Evolutionary conservation across 35 echinoderm and acorn worm species (phyloP).

Genomic region (Amphiura filiformis): DNA sequence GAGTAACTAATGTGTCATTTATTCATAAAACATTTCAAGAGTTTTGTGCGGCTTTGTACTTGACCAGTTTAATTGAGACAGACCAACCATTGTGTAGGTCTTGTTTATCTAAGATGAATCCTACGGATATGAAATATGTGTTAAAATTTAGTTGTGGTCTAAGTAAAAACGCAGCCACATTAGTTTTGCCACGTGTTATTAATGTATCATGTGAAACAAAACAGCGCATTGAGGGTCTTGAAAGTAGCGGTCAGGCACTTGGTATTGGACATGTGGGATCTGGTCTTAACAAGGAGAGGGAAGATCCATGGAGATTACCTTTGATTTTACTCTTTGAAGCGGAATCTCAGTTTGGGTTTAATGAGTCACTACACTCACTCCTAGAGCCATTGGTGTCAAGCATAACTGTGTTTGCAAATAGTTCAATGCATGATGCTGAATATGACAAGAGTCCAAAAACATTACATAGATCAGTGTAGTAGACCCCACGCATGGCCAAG

Average conservation of each 20-base stretch:
- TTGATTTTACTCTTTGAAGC: slow-evolving; percentile 4
- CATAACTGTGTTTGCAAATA: background rate
- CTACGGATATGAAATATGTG: background rate
- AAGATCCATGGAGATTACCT: background rate
- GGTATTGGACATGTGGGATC: too few species aligned
- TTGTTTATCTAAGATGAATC: background rate
- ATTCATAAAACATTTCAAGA: slow-evolving; percentile 3
- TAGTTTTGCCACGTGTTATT: background rate
- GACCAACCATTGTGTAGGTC: background rate
- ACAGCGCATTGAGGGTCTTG: background rate
- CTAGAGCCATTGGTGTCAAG: background rate
- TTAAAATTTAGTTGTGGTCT: background rate
- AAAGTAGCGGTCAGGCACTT: background rate
- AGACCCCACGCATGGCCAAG: background rate
- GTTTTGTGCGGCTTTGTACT: background rate
- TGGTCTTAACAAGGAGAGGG: too few species aligned
- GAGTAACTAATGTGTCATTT: background rate
- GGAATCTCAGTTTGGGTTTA: background rate
- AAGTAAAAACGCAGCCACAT: background rate
- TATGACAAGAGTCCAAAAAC: background rate
- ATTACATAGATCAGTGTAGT: background rate
- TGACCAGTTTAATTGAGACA: background rate
- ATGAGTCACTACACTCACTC: background rate
- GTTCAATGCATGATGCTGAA: background rate
- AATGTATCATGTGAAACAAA: background rate